These are phyloP conservation scores for Anastrepha ludens DNA, from an alignment of 1,140 invertebrate genomes.

Conservation along the genomic window DNA sequence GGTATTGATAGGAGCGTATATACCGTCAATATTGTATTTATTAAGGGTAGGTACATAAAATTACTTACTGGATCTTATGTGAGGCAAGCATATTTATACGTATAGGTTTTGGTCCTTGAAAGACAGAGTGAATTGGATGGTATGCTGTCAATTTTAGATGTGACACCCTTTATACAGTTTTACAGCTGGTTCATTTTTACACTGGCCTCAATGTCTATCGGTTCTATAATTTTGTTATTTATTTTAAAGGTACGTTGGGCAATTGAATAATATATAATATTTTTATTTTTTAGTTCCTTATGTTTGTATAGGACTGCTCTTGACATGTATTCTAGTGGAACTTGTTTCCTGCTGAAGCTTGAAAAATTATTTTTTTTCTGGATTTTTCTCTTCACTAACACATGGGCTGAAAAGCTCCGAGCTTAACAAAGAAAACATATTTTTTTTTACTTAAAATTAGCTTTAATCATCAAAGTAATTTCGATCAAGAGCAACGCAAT, in stretches of 20 bases:
- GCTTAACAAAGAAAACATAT: no score
- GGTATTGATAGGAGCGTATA: neutral
- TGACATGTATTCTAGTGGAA: neutral
- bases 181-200: conserved; percentile 24
- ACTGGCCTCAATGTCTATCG: neutral
- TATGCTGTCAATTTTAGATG: neutral
- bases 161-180: conserved; percentile 24
- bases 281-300: no score
- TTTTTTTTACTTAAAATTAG: no score
- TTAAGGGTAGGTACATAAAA: neutral
- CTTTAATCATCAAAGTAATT: no score
- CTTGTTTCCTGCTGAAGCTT: neutral
- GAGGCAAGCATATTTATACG: neutral
- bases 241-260: conserved; percentile 23
- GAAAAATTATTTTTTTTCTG: no score
- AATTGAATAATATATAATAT: no score
- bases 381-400: no score
- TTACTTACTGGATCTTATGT: neutral
- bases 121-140: conserved; percentile 6
- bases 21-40: neutral
- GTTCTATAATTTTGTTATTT: neutral
- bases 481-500: no score
- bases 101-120: neutral
- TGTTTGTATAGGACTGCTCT: neutral
- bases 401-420: no score